These are phyloP conservation scores for Sitobion miscanthi DNA, from an alignment of 1,140 invertebrate genomes.

Conservation along the genomic window DNA sequence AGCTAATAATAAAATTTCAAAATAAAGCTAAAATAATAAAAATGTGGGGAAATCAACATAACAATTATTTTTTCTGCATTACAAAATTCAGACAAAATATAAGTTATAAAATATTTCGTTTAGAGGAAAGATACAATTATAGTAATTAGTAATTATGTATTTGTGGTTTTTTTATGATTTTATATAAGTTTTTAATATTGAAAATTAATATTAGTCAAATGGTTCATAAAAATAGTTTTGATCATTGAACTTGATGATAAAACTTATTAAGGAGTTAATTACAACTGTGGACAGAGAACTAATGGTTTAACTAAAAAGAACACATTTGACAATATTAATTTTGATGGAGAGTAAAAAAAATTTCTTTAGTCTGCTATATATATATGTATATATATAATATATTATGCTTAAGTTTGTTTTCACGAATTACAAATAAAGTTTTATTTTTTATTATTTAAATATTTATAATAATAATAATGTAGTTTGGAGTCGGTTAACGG, in stretches of 20 bases:
- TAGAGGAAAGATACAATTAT: conserved; percentile 46
- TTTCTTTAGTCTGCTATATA: conserved; percentile 39
- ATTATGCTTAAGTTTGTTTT: conserved; percentile 50
- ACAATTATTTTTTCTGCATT: conserved; percentile 52
- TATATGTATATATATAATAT: not conserved
- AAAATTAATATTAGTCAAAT: conserved; percentile 51
- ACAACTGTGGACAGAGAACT: conserved; percentile 32
- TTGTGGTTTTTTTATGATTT: conserved; percentile 5
- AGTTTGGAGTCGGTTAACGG: conserved; percentile 56
- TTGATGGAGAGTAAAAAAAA: conserved; percentile 41
- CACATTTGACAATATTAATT: conserved; percentile 51
- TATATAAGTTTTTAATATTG: conserved; percentile 16
- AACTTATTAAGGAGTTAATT: conserved; percentile 12
- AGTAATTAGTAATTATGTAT: conserved; percentile 40
- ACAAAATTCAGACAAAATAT: conserved; percentile 49
- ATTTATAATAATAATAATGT: conserved; percentile 55
- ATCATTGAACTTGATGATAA: conserved; percentile 40
- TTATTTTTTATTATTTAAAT: conserved; percentile 49
- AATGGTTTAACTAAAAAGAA: conserved; percentile 35
- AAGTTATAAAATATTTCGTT: conserved; percentile 55
- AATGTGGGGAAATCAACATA: conserved; percentile 52
- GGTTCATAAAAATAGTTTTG: conserved; percentile 38
- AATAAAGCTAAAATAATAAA: conserved; percentile 56
- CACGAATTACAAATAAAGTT: conserved; percentile 50
- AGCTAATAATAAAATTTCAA: conserved; percentile 54